phyloP scores from a whole-genome alignment of 2,888 invertebrate species.

The Brachyptera putata region DNA sequence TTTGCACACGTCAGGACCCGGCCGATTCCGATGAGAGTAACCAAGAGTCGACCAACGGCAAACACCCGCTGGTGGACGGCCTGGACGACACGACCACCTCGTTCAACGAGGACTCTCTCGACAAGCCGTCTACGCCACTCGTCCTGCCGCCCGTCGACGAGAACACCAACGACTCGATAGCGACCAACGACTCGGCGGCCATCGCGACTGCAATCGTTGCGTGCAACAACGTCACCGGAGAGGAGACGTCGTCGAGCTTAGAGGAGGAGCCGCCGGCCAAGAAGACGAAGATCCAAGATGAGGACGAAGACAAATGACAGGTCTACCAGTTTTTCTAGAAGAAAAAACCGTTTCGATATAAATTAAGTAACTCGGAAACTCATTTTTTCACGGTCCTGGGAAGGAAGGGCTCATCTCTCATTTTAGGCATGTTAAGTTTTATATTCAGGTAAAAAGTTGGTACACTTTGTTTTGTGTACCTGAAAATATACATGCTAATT shows the following conservation, averaged over 20 bases:
- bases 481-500: no score
- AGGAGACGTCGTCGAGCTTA: conserved; percentile 25
- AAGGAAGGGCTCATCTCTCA: no score
- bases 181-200: conserved; percentile 36
- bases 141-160: conserved; percentile 34
- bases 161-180: conserved; percentile 39
- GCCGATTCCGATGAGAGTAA: conserved; percentile 71
- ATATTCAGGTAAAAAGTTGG: no score
- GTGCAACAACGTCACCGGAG: conserved; percentile 20
- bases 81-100: conserved; percentile 68
- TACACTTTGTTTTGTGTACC: no score
- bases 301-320: conserved; percentile 31
- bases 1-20: conserved; percentile 43
- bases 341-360: neutral
- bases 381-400: neutral
- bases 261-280: conserved; percentile 27
- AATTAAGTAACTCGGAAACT: neutral
- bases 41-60: conserved; percentile 58
- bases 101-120: conserved; percentile 70
- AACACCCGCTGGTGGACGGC: conserved; percentile 45
- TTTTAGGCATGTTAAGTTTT: neutral
- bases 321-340: conserved; percentile 4
- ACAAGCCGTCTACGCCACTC: conserved; percentile 59
- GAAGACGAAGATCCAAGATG: conserved; percentile 29
- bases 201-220: conserved; percentile 18